Conservation (phyloP, 2,888 invertebrate genomes). For the Hypolimnas misippus region DNA sequence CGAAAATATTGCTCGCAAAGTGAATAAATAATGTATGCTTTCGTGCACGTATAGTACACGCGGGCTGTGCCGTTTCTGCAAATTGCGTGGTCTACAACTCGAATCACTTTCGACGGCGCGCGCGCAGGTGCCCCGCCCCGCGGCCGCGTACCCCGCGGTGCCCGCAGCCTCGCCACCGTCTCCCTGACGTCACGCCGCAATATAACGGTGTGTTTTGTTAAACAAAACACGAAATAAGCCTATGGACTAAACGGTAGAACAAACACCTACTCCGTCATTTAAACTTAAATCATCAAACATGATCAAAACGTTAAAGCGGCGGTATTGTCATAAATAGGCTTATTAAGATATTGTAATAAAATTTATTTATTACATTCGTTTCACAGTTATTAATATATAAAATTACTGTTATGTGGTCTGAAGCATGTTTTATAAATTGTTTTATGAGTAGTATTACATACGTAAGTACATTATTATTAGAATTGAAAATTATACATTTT, state of each 20-base stretch:
- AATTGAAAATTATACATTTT: neutral
- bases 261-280: constrained; percentile 13
- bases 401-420: neutral
- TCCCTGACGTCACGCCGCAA: constrained; percentile 37
- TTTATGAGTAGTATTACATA: neutral
- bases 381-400: neutral
- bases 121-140: constrained; percentile 53
- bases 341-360: neutral
- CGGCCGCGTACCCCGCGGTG: constrained; percentile 27
- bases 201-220: constrained; percentile 65
- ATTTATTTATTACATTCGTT: too few relatives aligned
- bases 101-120: constrained; percentile 58
- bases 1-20: neutral
- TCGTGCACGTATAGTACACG: constrained; percentile 13
- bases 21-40: constrained; percentile 6
- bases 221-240: constrained; percentile 54
- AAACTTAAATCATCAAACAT: neutral
- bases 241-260: constrained; percentile 35
- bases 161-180: constrained; percentile 35
- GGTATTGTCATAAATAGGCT: neutral
- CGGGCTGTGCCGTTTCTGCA: constrained; percentile 48
- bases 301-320: neutral
- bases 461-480: neutral
- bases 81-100: constrained; percentile 50
- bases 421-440: neutral